Percentiles rank a stretch among this genome's conserved stretches.
Evolutionary conservation across 2,113 vertebrate genomes (phyloP).

Genomic region (Mohoua ochrocephala): DNA sequence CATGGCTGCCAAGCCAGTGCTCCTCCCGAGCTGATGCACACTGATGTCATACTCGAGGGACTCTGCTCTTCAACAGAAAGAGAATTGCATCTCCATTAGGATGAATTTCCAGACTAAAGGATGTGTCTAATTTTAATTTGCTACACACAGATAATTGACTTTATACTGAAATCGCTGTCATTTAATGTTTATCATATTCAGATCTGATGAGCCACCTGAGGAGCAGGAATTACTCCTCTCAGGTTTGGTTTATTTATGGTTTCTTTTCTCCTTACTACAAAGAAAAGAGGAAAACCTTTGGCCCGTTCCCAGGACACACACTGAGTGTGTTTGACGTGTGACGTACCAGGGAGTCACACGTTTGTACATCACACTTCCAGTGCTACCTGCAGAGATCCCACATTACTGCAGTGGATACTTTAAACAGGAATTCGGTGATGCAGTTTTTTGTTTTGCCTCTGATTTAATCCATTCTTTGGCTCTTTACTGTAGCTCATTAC

Average conservation of each 20-base stretch:
- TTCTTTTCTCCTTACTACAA: background rate
- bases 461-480: background rate
- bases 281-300: background rate
- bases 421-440: background rate
- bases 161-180: constrained; percentile 28
- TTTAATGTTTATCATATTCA: background rate
- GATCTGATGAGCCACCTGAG: background rate
- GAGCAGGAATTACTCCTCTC: background rate
- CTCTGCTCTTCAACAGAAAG: background rate
- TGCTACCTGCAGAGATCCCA: background rate
- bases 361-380: background rate
- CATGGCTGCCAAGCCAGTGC: background rate
- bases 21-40: background rate
- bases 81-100: background rate
- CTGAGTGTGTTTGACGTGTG: background rate
- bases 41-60: background rate
- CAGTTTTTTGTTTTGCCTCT: background rate
- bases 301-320: background rate
- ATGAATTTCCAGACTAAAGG: constrained; percentile 6
- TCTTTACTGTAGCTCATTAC: background rate
- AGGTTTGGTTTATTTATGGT: background rate
- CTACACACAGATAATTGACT: constrained; percentile 42
- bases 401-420: background rate
- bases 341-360: background rate
- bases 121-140: constrained; percentile 52